Evolutionary conservation across 1,140 invertebrate species (phyloP), one percentile per base, ranked within the genome.

Genomic region (Trichomalopsis sarcophagae): DNA sequence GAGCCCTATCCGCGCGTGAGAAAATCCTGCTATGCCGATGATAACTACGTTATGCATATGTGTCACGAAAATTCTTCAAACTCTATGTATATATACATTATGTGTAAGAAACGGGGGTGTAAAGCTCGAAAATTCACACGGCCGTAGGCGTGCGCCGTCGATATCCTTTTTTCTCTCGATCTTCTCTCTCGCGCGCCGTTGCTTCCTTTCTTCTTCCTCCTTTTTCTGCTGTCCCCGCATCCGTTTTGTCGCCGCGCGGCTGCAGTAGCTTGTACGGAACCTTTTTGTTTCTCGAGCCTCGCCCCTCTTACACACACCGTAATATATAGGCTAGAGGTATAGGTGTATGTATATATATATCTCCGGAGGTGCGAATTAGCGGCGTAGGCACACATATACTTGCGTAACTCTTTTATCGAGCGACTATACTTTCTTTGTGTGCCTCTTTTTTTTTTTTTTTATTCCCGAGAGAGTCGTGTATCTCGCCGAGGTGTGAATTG

Each of bases 61-160:
- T 40, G 36, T 40, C 36, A 40, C 36, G 36, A 40, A 40, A 40
- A 40, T 40, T 40, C 36, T 40, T 40, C 36, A 9, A 9, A 40
- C 27, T 27, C 27, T 27, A n/a, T n/a, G 27, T 27, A 27, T 27
- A 27, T 27, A 27, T 2, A 27, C 27, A 27, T 27, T 27, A 27
- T 27, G 27, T 27, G 27, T 27, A 27, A 11, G 21, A 33, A 11
- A 68, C n/a, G 27, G 68, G 66, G 21, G 36, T 27, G 27, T 33
- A 10, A 81, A 44, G 13, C 66, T 81, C 36, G n/a, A 23, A 81
- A 44, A 66, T 81, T 81, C 66, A 71, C 78, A 81, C 78, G 78
- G 27, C 13, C 23, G 23, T 27, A 78, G 27, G 11, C 6, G 21
- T 78, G 13, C 33, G 21, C 23, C 62, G 0, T 50, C 40, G 40